These are phyloP conservation scores for Timandra comae DNA, from an alignment of 2,888 invertebrate genomes.

Conservation along the genomic window DNA sequence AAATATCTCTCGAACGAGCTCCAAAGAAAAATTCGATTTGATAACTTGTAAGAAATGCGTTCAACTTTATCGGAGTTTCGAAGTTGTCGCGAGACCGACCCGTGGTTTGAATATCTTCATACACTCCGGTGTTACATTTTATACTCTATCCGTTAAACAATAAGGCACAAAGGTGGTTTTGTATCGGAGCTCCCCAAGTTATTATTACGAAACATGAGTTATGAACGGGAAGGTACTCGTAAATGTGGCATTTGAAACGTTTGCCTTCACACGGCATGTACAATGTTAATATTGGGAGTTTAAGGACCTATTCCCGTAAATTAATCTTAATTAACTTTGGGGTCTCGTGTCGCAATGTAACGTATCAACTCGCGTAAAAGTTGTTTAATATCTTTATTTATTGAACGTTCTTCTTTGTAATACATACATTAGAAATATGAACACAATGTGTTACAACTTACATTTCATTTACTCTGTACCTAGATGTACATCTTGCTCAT, in stretches of 20 bases:
- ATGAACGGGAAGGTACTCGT: constrained; percentile 17
- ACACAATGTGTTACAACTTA: too few species aligned
- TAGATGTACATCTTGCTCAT: too few species aligned
- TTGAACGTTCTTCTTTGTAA: too few species aligned
- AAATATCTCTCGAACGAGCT: constrained; percentile 35
- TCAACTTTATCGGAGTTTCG: constrained; percentile 35
- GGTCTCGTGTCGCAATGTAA: too few species aligned
- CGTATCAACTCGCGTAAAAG: too few species aligned
- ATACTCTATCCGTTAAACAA: constrained; percentile 18
- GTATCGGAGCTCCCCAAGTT: constrained; percentile 9
- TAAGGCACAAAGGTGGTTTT: constrained; percentile 11
- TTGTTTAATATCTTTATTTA: too few species aligned
- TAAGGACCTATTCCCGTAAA: too few species aligned
- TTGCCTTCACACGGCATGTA: constrained; percentile 1
- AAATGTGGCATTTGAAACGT: constrained; percentile 14
- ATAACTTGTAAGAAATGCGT: constrained; percentile 39
- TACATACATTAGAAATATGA: too few species aligned
- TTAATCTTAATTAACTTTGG: too few species aligned
- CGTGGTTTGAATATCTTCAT: constrained; percentile 32
- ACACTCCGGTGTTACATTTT: constrained; percentile 3
- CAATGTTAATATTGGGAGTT: too few species aligned
- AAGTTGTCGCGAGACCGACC: constrained; percentile 29
- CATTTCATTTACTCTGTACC: too few species aligned
- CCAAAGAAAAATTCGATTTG: constrained; percentile 43
- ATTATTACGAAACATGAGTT: constrained; percentile 19